Percentiles rank a stretch among this genome's conserved stretches.
Evolutionary conservation across 2,888 invertebrate genomes (phyloP).

Genomic region (Thalpophila matura): DNA sequence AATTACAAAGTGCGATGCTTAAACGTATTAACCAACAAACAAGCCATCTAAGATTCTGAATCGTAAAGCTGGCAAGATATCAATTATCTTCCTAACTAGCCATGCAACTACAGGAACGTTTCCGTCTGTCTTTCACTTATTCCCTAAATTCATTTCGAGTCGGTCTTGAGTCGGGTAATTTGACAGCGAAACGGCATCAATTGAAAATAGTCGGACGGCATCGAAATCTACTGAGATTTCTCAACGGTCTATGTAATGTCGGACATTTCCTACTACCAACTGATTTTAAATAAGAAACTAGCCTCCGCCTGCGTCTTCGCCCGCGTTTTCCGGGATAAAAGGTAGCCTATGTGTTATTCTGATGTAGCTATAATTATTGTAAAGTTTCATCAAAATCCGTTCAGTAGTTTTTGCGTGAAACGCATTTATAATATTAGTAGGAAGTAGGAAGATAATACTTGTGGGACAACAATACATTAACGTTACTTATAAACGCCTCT

Average conservation of each 20-base stretch:
- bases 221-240: slow-evolving; percentile 50
- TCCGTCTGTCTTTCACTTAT: not conserved
- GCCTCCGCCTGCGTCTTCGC: too few relatives aligned
- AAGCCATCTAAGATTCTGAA: too few relatives aligned
- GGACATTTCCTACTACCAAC: slow-evolving; percentile 43
- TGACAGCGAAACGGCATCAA: slow-evolving; percentile 46
- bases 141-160: slow-evolving; percentile 13
- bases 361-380: too few relatives aligned
- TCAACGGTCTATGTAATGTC: slow-evolving; percentile 28
- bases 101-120: not conserved
- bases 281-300: slow-evolving; percentile 50
- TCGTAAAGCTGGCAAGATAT: not conserved
- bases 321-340: too few relatives aligned
- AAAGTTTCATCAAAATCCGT: too few relatives aligned
- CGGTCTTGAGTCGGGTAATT: slow-evolving; percentile 32
- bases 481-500: too few relatives aligned
- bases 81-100: not conserved
- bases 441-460: slow-evolving; percentile 32
- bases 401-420: too few relatives aligned
- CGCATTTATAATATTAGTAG: too few relatives aligned
- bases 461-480: slow-evolving; percentile 52
- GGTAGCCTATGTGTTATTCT: too few relatives aligned
- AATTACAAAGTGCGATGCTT: too few relatives aligned
- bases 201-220: slow-evolving; percentile 36
- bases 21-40: too few relatives aligned